A percentile compares a stretch with the other conserved stretches of the same genome.
Conservation (phyloP, 2,113 vertebrate genomes). For the Perognathus longimembris region DNA sequence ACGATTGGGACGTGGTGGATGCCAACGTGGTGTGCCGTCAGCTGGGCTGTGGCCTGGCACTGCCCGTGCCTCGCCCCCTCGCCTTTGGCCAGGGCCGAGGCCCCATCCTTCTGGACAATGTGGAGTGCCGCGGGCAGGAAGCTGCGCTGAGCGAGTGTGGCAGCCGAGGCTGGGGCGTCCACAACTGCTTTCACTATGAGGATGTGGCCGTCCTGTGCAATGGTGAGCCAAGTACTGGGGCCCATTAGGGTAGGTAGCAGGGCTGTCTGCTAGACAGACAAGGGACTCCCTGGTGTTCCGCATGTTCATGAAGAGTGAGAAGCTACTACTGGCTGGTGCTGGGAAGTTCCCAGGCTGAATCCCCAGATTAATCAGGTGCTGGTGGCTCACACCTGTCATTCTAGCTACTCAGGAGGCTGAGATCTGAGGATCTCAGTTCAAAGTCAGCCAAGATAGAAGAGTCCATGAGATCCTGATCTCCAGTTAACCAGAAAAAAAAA, state of each 20-base stretch:
- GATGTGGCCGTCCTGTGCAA: constrained; percentile 94
- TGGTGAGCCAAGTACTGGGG: constrained; percentile 84
- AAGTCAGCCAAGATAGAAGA: too few relatives aligned
- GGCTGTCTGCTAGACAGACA: not conserved
- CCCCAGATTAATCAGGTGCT: not conserved
- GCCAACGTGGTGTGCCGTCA: constrained; percentile 96
- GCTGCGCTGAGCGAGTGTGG: constrained; percentile 91
- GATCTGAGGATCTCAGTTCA: too few relatives aligned
- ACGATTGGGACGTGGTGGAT: constrained; percentile 98
- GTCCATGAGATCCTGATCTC: too few relatives aligned
- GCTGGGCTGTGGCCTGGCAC: constrained; percentile 91
- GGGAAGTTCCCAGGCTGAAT: not conserved
- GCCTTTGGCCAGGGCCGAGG: constrained; percentile 92
- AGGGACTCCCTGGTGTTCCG: not conserved
- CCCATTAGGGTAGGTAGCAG: not conserved
- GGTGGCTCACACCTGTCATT: not conserved
- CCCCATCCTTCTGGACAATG: constrained; percentile 95
- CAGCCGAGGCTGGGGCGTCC: constrained; percentile 95
- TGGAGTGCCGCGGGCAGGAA: constrained; percentile 95
- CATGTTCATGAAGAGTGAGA: not conserved
- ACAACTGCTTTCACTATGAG: constrained; percentile 99
- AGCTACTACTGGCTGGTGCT: not conserved
- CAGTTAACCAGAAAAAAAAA: not conserved
- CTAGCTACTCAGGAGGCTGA: too few relatives aligned
- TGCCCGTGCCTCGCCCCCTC: constrained; percentile 88